A percentile compares a stretch with the other conserved stretches of the same genome.
Conservation (phyloP, 2,113 vertebrate species). For the Epinephelus moara region DNA sequence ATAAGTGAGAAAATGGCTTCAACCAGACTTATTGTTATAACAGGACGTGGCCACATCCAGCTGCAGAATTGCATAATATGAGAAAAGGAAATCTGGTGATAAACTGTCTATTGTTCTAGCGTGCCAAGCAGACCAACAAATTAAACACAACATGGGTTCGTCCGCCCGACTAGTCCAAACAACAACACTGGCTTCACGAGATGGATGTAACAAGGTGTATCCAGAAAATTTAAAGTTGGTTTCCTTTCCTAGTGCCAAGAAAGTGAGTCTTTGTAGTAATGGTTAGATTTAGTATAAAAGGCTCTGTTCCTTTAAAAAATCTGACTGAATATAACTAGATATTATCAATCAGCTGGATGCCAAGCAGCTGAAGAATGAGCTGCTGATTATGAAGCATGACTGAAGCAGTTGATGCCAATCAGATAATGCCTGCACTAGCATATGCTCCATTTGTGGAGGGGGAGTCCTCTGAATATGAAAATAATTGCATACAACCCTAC, state of each 20-base stretch:
- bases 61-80: constrained; percentile 43
- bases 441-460: neutral
- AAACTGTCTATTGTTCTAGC: constrained; percentile 58
- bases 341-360: constrained; percentile 8
- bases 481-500: neutral
- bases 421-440: neutral
- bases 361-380: constrained; percentile 8
- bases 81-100: constrained; percentile 56
- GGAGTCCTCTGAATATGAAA: neutral
- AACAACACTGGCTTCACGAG: constrained; percentile 2
- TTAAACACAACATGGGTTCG: constrained; percentile 52
- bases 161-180: constrained; percentile 31
- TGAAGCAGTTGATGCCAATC: constrained; percentile 1
- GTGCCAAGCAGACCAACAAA: constrained; percentile 16
- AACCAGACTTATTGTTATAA: constrained; percentile 32
- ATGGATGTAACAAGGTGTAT: neutral
- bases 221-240: neutral
- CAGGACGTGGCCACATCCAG: constrained; percentile 51
- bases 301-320: neutral
- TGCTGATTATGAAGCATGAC: neutral
- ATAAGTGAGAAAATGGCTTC: constrained; percentile 39
- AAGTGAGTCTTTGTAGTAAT: neutral
- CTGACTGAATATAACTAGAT: neutral
- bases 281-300: neutral
- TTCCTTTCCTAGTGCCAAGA: neutral